These are phyloP conservation scores for Nothoprocta pentlandii DNA, from an alignment of 2,113 vertebrate species.

Conservation along the genomic window DNA sequence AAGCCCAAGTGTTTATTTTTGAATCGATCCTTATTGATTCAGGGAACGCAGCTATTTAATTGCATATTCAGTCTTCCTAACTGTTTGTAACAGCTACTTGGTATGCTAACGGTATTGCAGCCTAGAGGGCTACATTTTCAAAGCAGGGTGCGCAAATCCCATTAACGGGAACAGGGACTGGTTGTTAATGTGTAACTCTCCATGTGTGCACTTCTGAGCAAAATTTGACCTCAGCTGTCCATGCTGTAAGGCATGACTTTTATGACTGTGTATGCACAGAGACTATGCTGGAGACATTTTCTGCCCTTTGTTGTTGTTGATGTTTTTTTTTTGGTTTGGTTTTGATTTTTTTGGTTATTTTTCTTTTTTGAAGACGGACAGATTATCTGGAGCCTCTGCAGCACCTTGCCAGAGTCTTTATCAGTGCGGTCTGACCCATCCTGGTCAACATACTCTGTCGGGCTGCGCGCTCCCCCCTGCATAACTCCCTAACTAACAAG, in stretches of 20 bases:
- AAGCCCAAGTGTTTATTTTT: constrained; percentile 72
- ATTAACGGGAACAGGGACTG: background rate
- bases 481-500: background rate
- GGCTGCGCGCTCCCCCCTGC: background rate
- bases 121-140: constrained; percentile 31
- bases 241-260: background rate
- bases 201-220: background rate
- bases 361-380: background rate
- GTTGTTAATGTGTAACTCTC: background rate
- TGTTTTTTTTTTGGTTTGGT: background rate
- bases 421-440: background rate
- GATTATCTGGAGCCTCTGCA: background rate
- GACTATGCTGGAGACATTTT: background rate
- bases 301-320: background rate
- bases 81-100: constrained; percentile 22
- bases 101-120: constrained; percentile 18
- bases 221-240: rapidly evolving
- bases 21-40: constrained; percentile 73
- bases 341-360: background rate
- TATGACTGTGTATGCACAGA: background rate
- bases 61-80: constrained; percentile 43
- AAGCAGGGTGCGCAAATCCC: background rate
- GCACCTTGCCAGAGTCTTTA: background rate
- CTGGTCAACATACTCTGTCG: background rate
- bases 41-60: constrained; percentile 62